Percentiles rank a stretch among this genome's conserved stretches.
These are phyloP conservation scores for Bhutanitis thaidina DNA, from an alignment of 2,888 invertebrate genomes.

Conservation along the genomic window DNA sequence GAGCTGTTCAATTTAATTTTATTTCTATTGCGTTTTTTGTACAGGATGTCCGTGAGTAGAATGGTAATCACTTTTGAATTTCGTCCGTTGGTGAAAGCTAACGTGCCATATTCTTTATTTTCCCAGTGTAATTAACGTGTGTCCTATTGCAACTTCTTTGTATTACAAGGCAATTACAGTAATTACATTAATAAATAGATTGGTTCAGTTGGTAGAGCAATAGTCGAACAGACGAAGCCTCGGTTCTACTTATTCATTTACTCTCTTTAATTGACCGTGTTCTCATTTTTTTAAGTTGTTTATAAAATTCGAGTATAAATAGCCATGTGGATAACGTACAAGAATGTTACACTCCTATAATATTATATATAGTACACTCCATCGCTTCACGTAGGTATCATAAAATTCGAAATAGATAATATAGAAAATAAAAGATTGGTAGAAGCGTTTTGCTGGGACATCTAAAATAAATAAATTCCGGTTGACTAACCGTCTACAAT, in stretches of 20 bases:
- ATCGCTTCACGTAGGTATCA: too few species aligned
- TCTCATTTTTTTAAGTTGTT: not conserved
- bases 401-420: too few species aligned
- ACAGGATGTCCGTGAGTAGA: slow-evolving; percentile 52
- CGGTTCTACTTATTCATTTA: not conserved
- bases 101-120: slow-evolving; percentile 31
- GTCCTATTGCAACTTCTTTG: slow-evolving; percentile 12
- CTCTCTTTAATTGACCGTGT: not conserved
- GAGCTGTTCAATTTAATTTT: slow-evolving; percentile 45
- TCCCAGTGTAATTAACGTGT: slow-evolving; percentile 21
- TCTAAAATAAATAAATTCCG: too few species aligned
- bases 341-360: too few species aligned
- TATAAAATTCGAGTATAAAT: too few species aligned
- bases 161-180: slow-evolving; percentile 14
- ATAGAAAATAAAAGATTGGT: too few species aligned
- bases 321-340: too few species aligned
- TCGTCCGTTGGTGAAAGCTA: slow-evolving; percentile 55
- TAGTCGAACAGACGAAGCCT: not conserved
- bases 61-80: slow-evolving; percentile 49
- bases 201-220: slow-evolving; percentile 2
- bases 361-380: too few species aligned
- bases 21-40: slow-evolving; percentile 58
- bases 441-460: too few species aligned
- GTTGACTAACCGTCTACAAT: too few species aligned
- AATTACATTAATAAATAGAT: slow-evolving; percentile 17